Conservation (phyloP, 2,888 invertebrate genomes). For the Drosophila vallismaia region DNA sequence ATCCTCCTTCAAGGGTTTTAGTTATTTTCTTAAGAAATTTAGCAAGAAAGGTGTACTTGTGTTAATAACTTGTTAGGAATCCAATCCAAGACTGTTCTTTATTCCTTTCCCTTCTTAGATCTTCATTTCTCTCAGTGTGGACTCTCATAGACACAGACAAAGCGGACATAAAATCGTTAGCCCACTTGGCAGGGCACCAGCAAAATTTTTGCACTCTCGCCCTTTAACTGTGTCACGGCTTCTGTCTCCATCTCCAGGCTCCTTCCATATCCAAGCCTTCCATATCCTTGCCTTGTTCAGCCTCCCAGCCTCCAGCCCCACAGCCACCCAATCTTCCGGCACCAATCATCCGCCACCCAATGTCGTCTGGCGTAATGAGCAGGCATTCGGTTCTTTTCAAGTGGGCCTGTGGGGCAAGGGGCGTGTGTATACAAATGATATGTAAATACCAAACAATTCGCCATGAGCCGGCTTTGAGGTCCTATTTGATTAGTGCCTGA, state of each 20-base stretch:
- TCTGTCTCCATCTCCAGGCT: constrained; percentile 31
- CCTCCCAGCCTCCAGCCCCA: not conserved
- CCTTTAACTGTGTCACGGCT: constrained; percentile 59
- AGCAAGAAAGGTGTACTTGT: not conserved
- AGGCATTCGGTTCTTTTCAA: constrained; percentile 47
- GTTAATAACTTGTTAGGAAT: not conserved
- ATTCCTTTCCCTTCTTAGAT: too few relatives aligned
- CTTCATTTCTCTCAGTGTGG: constrained; percentile 18
- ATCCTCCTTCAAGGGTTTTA: not conserved
- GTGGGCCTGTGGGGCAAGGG: constrained; percentile 6
- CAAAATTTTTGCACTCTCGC: constrained; percentile 51
- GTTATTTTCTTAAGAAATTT: not conserved
- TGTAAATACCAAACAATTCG: constrained; percentile 74
- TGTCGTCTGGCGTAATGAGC: constrained; percentile 66
- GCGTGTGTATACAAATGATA: constrained; percentile 58
- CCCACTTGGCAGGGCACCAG: constrained; percentile 75
- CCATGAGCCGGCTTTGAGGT: constrained; percentile 40
- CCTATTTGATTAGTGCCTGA: constrained; percentile 64
- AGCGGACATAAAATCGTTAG: constrained; percentile 70
- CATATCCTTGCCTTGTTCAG: not conserved
- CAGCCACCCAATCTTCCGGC: constrained; percentile 14
- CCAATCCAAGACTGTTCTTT: too few relatives aligned
- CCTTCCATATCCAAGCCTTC: constrained; percentile 7
- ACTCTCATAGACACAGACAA: constrained; percentile 31
- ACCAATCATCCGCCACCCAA: constrained; percentile 14